A percentile compares a stretch with the other conserved stretches of the same genome.
Conservation (phyloP, 2,113 vertebrate genomes). For the Cromileptes altivelis region DNA sequence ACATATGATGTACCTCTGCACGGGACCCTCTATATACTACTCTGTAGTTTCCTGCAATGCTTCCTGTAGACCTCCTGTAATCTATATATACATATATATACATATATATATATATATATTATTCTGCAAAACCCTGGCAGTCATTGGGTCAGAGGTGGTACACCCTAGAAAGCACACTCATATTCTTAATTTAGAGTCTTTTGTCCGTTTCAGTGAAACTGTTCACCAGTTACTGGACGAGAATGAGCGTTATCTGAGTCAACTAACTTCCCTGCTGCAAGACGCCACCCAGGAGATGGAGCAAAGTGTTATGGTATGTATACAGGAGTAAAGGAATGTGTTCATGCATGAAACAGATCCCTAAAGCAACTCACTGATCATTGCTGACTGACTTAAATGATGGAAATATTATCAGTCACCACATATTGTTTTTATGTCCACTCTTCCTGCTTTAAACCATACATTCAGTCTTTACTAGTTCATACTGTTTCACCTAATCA, state of each 20-base stretch:
- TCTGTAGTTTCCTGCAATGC: no score
- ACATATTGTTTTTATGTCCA: background rate
- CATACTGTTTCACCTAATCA: background rate
- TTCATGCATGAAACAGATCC: background rate
- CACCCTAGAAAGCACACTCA: no score
- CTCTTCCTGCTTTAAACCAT: background rate
- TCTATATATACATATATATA: no score
- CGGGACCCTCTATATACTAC: no score
- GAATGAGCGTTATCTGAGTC: constrained; percentile 91
- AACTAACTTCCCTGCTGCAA: constrained; percentile 91
- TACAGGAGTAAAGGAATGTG: background rate
- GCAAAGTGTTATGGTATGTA: constrained; percentile 87
- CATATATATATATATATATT: no score
- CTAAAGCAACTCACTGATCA: background rate
- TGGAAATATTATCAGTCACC: background rate
- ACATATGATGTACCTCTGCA: no score
- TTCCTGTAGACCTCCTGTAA: no score
- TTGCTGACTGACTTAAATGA: background rate
- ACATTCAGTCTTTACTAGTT: background rate
- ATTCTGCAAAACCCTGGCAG: background rate
- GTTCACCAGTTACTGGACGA: constrained; percentile 90
- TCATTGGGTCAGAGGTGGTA: background rate
- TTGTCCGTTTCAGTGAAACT: constrained; percentile 83
- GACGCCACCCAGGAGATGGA: constrained; percentile 88
- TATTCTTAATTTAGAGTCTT: background rate